Evolutionary conservation across 2,888 invertebrate species (phyloP).

Genomic region (Rhagonycha fulva): DNA sequence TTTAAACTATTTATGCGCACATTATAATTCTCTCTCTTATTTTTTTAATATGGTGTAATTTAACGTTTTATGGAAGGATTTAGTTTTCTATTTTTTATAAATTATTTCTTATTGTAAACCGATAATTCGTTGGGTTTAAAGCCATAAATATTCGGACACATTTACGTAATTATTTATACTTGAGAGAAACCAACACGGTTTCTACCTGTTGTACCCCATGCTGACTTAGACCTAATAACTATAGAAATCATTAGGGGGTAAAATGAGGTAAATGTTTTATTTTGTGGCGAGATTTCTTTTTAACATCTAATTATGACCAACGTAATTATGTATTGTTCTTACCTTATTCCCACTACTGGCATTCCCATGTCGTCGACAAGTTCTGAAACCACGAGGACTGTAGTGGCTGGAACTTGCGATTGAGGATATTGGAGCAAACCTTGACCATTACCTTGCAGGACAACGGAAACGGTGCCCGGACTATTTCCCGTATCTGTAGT

Average conservation of each 20-base stretch:
- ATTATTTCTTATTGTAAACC: background rate
- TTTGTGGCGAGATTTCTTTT: constrained; percentile 21
- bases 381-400: constrained; percentile 74
- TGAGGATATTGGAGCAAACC: constrained; percentile 59
- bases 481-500: constrained; percentile 56
- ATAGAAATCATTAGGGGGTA: constrained; percentile 30
- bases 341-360: constrained; percentile 70
- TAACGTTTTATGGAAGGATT: background rate
- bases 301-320: background rate
- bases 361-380: constrained; percentile 72
- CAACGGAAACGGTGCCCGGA: constrained; percentile 54
- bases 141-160: background rate
- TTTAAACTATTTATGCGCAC: background rate
- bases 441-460: constrained; percentile 60
- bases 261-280: constrained; percentile 28
- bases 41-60: background rate
- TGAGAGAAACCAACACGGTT: constrained; percentile 4
- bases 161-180: constrained; percentile 18
- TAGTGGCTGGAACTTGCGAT: constrained; percentile 60
- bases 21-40: background rate
- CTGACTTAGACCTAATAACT: constrained; percentile 19
- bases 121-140: background rate
- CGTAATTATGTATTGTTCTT: constrained; percentile 37
- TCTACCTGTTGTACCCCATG: constrained; percentile 20
- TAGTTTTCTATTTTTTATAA: background rate